These are phyloP conservation scores for Caenorhabditis wallacei DNA, from an alignment of 2,888 invertebrate genomes.

Conservation along the genomic window DNA sequence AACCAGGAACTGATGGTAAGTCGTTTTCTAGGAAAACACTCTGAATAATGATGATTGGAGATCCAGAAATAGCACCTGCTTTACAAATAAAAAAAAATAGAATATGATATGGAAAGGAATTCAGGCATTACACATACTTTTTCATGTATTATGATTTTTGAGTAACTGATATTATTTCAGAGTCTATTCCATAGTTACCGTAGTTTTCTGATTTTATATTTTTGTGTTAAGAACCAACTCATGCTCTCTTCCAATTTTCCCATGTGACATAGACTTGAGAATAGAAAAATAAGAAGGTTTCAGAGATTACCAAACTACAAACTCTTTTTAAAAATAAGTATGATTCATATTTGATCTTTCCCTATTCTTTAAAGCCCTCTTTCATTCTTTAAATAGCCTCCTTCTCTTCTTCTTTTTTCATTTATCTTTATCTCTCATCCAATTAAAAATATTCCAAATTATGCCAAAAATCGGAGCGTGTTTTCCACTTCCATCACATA, in stretches of 20 bases:
- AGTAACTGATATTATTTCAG: too few species aligned
- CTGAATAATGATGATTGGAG: background rate
- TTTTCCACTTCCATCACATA: constrained; percentile 18
- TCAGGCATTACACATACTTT: too few species aligned
- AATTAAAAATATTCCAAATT: too few species aligned
- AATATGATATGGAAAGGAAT: background rate
- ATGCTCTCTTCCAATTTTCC: background rate
- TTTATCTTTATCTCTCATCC: too few species aligned
- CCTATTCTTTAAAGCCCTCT: too few species aligned
- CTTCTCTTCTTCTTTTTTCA: too few species aligned
- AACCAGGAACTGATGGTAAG: constrained; percentile 12
- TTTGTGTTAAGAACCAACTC: too few species aligned
- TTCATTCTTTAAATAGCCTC: too few species aligned
- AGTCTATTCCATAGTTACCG: too few species aligned
- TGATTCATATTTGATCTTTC: too few species aligned
- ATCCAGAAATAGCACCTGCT: constrained; percentile 12
- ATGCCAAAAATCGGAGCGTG: background rate
- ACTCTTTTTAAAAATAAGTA: background rate
- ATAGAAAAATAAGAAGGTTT: background rate
- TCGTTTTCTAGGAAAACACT: background rate
- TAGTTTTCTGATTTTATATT: too few species aligned
- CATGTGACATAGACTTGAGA: background rate
- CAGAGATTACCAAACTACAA: background rate
- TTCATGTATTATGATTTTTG: too few species aligned
- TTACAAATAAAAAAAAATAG: background rate